Base-by-base conservation (phyloP, 2,797 vertebrate species). In the Oreochromis mossambicus region DNA sequence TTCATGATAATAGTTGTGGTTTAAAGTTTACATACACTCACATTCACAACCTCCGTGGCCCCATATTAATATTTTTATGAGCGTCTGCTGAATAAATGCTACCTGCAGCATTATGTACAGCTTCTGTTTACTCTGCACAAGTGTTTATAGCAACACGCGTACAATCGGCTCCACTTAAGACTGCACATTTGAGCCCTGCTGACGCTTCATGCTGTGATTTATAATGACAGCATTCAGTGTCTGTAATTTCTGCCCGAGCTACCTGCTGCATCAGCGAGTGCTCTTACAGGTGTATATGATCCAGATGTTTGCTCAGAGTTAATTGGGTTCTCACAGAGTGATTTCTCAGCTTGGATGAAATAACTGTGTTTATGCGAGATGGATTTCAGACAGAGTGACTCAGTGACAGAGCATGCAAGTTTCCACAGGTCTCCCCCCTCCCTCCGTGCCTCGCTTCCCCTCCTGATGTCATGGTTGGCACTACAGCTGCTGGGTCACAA, bases 321-420 rank as follows among this genome's bases (percentile, higher is more conserved):
- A 83, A 83, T 81, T 58, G 41, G 58, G 81, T 88, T 82, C 48
- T 87, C 54, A 77, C 66, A 9, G 46, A 80, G 24, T 4, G 26
- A 83, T 82, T 58, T 75, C 52, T 85, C 55, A 41, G 73, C 86
- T 87, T 79, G 13, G 83, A 92, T 90, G 77, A 92, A 93, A 90
- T 91, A 85, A 93, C 84, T 85, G 84, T 93, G 90, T 93, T 93
- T 93, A 89, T 90, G 89, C 84, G 85, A 81, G 91, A 92, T 94
- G 87, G 90, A 92, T 83, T 89, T 91, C 83, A 94, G 89, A 92
- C 86, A 48, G 58, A 29, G 89, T 96, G 95, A 96, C 94, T 96
- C 95, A 96, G 94, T 80, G 81, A 91, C 83, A 88, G 92, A 94
- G 92, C 92, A 95, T 92, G 93, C 88, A 93, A 94, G 92, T 96